Percentiles rank a stretch among this genome's conserved stretches.
Evolutionary conservation across 2,113 vertebrate species (phyloP).

Genomic region (Platycercus adscitus): DNA sequence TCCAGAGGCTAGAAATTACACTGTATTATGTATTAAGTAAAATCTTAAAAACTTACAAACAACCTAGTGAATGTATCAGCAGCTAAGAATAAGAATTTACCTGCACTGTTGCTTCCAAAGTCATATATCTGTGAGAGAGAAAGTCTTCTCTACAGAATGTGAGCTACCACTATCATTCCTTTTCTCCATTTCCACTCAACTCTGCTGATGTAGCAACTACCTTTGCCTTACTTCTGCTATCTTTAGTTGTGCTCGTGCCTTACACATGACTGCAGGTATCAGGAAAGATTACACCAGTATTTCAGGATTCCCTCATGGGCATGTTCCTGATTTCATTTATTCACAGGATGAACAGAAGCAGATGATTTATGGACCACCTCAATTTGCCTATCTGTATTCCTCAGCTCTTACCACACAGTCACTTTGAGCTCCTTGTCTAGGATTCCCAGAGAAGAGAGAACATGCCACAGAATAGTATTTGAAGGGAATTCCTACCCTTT

Average conservation of each 20-base stretch:
- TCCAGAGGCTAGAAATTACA: background rate
- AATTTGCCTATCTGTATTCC: background rate
- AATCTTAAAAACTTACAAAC: background rate
- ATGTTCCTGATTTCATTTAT: background rate
- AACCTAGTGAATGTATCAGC: background rate
- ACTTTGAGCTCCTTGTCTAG: background rate
- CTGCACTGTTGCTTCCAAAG: background rate
- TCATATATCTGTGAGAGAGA: background rate
- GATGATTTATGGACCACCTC: conserved; percentile 3
- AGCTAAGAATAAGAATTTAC: background rate
- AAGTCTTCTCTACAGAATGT: background rate
- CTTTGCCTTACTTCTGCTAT: background rate
- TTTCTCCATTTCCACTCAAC: background rate
- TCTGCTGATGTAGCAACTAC: background rate
- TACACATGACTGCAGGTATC: background rate
- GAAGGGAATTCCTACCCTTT: background rate
- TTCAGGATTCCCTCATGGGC: background rate
- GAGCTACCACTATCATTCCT: background rate
- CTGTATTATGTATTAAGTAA: background rate
- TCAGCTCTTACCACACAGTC: background rate
- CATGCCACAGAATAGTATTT: background rate
- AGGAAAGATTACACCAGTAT: background rate
- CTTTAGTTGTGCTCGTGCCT: background rate
- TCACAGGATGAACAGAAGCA: background rate
- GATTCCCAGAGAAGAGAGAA: background rate